Base-by-base conservation (phyloP, 2,113 vertebrate species). In the Notechis scutatus region DNA sequence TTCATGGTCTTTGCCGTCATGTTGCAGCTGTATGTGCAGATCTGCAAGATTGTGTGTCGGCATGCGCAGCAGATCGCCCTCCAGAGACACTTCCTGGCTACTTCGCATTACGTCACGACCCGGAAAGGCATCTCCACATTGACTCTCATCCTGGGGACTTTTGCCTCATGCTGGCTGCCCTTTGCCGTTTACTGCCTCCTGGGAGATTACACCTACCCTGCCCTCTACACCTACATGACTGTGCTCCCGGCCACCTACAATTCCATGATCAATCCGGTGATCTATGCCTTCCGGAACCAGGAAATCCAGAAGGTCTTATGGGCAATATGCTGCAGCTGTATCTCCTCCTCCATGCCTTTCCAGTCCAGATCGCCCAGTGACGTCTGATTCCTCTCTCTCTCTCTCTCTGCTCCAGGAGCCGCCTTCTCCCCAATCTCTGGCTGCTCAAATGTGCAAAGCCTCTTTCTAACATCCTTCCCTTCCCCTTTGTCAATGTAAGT, bases 1-100 rank as follows among this genome's bases (percentile, higher is more conserved):
- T 97, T 99, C 87, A 91, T 98, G 94, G 97, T 98, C 87, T 98
- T 99, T 1, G 97, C 97, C 0, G 96, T 96, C 57, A 99, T 99
- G 97, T 94, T 99, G 42, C 99, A 99, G 96, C 97, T 99, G 23
- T 99, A 99, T 1, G 97, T 97, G n/a, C 98, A 98, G 93, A 99
- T 99, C 97, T 99, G 99, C 54, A 96, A 97, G 21, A 98, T 99
- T 0, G 98, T 98, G 5, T 97, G 98, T 94, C 97, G 98, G 45
- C 99, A 99, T 54, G 98, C 99, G 5, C 99, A 99, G 15, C 99
- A 99, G 97, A 99, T 99, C 6, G 99, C 99, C 24, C 97, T 99
- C 11, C 99, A 99, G 96, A 98, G 98, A 93, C 99, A 99, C 95
- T 98, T 99, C 93, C 97, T 98, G 92, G 97, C 98, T 12, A 95